These are phyloP conservation scores for Hypercompe scribonia DNA, from an alignment of 2,888 invertebrate species.

Conservation along the genomic window DNA sequence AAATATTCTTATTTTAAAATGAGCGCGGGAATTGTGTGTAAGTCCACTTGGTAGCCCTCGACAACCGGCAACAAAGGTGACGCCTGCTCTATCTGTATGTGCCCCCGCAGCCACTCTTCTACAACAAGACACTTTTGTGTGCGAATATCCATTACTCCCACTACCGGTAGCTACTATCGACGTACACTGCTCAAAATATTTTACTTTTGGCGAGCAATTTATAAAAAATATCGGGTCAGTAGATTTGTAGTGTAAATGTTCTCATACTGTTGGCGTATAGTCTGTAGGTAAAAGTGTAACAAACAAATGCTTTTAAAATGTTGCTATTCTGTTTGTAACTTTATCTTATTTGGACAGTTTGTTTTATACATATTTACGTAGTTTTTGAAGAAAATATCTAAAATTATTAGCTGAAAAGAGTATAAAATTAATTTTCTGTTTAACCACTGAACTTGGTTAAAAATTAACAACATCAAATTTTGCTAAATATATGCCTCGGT, in stretches of 20 bases:
- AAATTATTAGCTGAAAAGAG: too few relatives aligned
- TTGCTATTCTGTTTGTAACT: too few relatives aligned
- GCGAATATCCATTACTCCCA: conserved; percentile 65
- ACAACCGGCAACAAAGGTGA: conserved; percentile 66
- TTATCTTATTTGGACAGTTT: too few relatives aligned
- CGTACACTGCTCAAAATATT: conserved; percentile 29
- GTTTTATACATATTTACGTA: too few relatives aligned
- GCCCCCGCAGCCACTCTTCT: conserved; percentile 58
- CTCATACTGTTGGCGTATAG: background rate
- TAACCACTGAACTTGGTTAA: too few relatives aligned
- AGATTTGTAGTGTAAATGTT: background rate
- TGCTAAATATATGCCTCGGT: too few relatives aligned
- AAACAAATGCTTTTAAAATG: background rate
- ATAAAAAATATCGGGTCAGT: background rate
- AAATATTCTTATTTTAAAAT: conserved; percentile 53
- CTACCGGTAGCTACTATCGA: conserved; percentile 31
- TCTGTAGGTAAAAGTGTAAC: background rate
- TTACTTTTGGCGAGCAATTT: background rate
- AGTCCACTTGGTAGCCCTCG: conserved; percentile 56
- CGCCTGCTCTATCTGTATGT: conserved; percentile 72
- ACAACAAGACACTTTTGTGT: conserved; percentile 62
- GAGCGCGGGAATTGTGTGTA: conserved; percentile 46
- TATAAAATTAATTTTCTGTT: background rate
- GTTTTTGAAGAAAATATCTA: too few relatives aligned
- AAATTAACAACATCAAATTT: too few relatives aligned